phyloP scores from a whole-genome alignment of 2,113 vertebrate genomes.

The Phyllopteryx taeniolatus region DNA sequence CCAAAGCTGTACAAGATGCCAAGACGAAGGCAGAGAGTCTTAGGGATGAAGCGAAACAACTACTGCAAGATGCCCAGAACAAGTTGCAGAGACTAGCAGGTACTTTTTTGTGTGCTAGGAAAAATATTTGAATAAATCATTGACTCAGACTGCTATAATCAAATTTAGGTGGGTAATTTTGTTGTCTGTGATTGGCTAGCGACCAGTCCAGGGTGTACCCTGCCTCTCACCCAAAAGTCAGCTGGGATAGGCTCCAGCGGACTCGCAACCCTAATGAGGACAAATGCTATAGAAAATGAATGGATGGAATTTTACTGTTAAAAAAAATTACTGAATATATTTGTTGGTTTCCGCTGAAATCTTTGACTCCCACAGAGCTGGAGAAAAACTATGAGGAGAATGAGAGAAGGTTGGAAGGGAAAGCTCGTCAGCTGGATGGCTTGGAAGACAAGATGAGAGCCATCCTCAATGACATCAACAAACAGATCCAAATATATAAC shows the following conservation, averaged over 20 bases:
- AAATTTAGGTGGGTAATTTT: background rate
- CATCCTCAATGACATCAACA: conserved; percentile 90
- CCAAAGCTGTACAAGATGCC: conserved; percentile 77
- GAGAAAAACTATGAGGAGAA: conserved; percentile 89
- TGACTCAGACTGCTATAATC: background rate
- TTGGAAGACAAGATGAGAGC: conserved; percentile 91
- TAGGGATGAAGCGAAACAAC: conserved; percentile 81
- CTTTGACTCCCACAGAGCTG: conserved; percentile 71
- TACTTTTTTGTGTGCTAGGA: conserved; percentile 46
- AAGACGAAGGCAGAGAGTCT: conserved; percentile 84
- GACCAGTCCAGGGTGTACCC: no score
- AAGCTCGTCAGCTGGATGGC: conserved; percentile 87
- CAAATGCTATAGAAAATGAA: background rate
- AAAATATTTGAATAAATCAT: background rate
- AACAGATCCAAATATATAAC: conserved; percentile 97
- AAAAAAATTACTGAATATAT: background rate
- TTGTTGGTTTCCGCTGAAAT: background rate
- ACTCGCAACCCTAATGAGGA: background rate
- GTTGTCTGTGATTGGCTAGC: background rate
- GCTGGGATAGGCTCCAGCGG: background rate
- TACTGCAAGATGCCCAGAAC: conserved; percentile 82
- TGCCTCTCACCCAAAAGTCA: no score
- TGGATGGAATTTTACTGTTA: background rate
- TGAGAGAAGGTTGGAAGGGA: conserved; percentile 83
- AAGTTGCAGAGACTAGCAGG: conserved; percentile 87